Conservation (phyloP, 2,113 vertebrate species). For the Rutilus rutilus region DNA sequence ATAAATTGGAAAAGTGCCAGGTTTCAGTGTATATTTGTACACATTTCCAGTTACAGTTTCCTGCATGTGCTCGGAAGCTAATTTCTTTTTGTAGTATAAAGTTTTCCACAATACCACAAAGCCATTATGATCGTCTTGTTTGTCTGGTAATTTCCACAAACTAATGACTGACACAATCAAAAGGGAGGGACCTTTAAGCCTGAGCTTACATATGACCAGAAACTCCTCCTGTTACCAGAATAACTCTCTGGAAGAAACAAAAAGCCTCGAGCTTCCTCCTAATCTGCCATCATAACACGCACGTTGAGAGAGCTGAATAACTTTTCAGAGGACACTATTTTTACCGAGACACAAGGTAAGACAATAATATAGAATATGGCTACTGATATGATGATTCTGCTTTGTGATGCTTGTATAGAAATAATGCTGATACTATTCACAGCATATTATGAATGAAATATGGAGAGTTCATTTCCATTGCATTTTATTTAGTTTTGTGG, state of each 20-base stretch:
- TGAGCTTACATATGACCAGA: neutral
- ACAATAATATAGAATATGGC: neutral
- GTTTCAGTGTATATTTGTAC: neutral
- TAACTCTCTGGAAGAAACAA: neutral
- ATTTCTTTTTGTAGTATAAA: neutral
- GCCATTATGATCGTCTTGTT: neutral
- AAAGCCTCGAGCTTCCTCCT: neutral
- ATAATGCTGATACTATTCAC: neutral
- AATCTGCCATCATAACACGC: neutral
- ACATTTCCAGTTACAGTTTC: neutral
- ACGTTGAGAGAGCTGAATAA: neutral
- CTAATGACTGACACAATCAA: neutral
- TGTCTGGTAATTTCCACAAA: neutral
- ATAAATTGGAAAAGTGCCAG: neutral
- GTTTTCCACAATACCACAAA: neutral
- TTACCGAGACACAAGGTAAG: slow-evolving; percentile 5
- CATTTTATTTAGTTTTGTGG: neutral
- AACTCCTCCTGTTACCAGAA: neutral
- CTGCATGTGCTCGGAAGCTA: neutral
- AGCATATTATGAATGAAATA: neutral
- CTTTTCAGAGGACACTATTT: neutral
- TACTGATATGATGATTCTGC: neutral
- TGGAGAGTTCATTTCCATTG: neutral
- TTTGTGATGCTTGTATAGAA: neutral
- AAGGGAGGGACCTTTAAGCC: neutral